Evolutionary conservation across 1,140 invertebrate genomes (phyloP).

Genomic region (Drosophila pallidifrons): DNA sequence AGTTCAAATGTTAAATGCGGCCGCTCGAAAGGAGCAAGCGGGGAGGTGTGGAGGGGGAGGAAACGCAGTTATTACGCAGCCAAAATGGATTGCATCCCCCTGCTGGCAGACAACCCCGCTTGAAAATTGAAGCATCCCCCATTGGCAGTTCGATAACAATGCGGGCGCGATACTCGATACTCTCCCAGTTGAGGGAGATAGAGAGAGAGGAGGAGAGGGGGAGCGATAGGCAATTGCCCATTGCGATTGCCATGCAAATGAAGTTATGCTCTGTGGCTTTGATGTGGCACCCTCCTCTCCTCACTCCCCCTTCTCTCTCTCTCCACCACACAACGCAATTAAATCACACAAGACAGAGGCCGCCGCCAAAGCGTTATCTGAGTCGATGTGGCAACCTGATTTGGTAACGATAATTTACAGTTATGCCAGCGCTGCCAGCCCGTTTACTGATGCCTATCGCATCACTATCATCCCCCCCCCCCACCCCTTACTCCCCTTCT

Average conservation of each 20-base stretch:
- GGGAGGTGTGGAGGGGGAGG: neutral
- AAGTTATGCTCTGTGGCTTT: slow-evolving; percentile 59
- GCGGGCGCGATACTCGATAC: slow-evolving; percentile 42
- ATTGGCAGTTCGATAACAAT: slow-evolving; percentile 66
- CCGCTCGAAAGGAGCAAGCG: neutral
- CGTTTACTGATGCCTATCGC: slow-evolving; percentile 12
- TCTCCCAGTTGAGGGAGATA: neutral
- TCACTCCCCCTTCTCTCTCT: neutral
- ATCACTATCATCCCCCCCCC: neutral
- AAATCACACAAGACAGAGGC: slow-evolving; percentile 57
- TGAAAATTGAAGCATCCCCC: neutral
- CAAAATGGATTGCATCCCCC: slow-evolving; percentile 9
- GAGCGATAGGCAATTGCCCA: slow-evolving; percentile 31
- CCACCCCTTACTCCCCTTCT: neutral
- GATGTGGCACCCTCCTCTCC: slow-evolving; percentile 44
- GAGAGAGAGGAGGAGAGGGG: no score
- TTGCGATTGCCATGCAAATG: slow-evolving; percentile 64
- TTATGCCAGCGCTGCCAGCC: slow-evolving; percentile 43
- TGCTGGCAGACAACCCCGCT: neutral
- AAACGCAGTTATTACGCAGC: slow-evolving; percentile 2
- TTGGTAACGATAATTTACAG: slow-evolving; percentile 71
- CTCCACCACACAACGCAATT: slow-evolving; percentile 42
- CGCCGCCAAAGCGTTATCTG: slow-evolving; percentile 40
- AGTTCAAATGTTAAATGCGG: slow-evolving; percentile 53
- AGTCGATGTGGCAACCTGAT: slow-evolving; percentile 67